These are phyloP conservation scores for Steatocranus sp. DNA, from an alignment of 2,797 vertebrate genomes.

Conservation along the genomic window DNA sequence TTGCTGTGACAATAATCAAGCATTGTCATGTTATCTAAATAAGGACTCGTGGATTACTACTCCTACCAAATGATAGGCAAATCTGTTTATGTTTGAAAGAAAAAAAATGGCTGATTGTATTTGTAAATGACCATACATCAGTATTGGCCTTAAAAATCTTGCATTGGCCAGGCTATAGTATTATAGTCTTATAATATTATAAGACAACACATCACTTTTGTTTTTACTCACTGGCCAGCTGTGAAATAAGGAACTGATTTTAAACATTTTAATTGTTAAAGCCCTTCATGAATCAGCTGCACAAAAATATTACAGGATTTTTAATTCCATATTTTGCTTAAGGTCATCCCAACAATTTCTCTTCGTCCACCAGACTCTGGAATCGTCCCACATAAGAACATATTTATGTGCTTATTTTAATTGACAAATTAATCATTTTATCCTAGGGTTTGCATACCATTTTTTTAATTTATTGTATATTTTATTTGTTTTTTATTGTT, in stretches of 20 bases:
- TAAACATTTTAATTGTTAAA: not conserved
- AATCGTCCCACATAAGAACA: accelerated
- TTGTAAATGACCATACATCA: not conserved
- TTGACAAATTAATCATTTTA: not conserved
- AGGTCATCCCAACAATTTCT: not conserved
- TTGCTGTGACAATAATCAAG: not conserved
- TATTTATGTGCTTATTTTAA: not conserved
- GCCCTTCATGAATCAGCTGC: not conserved
- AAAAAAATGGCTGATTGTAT: not conserved
- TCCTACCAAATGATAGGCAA: not conserved
- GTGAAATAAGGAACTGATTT: not conserved
- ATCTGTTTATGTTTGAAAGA: not conserved
- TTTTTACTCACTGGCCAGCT: not conserved
- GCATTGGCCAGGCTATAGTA: not conserved
- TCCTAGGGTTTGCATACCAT: not conserved
- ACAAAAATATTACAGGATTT: not conserved
- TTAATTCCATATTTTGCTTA: not conserved
- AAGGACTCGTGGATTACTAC: not conserved
- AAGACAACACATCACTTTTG: not conserved
- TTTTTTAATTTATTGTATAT: not conserved
- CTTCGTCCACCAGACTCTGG: not conserved
- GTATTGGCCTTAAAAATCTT: not conserved
- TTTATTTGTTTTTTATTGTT: not conserved
- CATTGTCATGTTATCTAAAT: not conserved
- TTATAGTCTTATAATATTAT: not conserved